Conservation (phyloP, 2,113 vertebrate species). For the Charadrius vociferus region DNA sequence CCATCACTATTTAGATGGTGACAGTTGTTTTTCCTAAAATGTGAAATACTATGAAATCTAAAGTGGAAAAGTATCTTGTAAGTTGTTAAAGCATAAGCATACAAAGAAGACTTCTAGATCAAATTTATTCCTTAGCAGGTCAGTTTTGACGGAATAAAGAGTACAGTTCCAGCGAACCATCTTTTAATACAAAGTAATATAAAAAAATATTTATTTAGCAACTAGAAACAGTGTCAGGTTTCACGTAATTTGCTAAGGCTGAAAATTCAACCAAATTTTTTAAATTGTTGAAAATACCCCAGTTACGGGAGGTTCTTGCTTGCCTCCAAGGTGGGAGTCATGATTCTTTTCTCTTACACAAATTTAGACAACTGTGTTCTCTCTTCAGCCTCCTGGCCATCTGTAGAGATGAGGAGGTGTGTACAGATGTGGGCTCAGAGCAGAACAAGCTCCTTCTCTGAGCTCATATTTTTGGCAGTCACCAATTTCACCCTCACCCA, state of each 20-base stretch:
- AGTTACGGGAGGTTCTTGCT: constrained; percentile 35
- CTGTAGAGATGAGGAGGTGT: constrained; percentile 67
- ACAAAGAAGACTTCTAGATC: not conserved
- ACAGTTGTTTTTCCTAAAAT: not conserved
- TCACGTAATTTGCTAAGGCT: not conserved
- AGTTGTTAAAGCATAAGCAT: not conserved
- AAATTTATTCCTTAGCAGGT: not conserved
- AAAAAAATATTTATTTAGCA: not conserved
- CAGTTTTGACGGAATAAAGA: not conserved
- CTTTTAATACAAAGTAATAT: not conserved
- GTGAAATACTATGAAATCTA: not conserved
- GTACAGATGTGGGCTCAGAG: constrained; percentile 65
- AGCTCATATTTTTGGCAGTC: constrained; percentile 65
- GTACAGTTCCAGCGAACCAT: not conserved
- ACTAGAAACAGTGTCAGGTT: not conserved
- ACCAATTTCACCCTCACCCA: constrained; percentile 63
- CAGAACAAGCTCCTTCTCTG: constrained; percentile 45
- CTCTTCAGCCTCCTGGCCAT: constrained; percentile 65
- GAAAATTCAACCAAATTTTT: not conserved
- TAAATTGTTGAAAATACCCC: not conserved
- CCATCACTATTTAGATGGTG: not conserved
- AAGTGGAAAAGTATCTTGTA: not conserved
- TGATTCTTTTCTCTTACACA: constrained; percentile 60
- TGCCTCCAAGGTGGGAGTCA: constrained; percentile 53
- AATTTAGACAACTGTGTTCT: constrained; percentile 67